phyloP scores from a whole-genome alignment of 2,797 vertebrate genomes.

The Yasuhikotakia modesta region DNA sequence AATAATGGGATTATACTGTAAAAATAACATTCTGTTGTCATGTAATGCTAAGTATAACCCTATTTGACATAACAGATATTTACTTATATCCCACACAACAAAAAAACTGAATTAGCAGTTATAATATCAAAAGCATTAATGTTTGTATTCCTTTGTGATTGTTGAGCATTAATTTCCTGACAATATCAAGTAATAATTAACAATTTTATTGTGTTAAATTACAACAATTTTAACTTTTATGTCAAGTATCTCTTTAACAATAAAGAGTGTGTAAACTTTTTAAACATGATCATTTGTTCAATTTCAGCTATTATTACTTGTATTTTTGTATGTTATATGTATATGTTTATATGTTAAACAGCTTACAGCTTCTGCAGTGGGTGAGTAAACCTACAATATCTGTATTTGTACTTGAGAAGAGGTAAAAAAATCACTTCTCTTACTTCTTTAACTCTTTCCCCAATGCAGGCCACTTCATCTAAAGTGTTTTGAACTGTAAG shows the following conservation, averaged over 20 bases:
- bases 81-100: too few species aligned
- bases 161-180: too few species aligned
- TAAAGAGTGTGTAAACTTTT: neutral
- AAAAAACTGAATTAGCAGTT: too few species aligned
- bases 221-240: neutral
- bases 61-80: too few species aligned
- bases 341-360: neutral
- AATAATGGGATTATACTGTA: too few species aligned
- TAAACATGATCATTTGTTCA: neutral
- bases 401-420: conserved; percentile 12
- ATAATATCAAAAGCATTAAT: too few species aligned
- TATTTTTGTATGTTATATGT: too few species aligned
- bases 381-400: neutral
- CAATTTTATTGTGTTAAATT: too few species aligned
- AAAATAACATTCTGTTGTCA: too few species aligned
- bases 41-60: too few species aligned
- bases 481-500: conserved; percentile 88
- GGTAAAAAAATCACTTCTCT: conserved; percentile 57
- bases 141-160: too few species aligned
- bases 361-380: neutral
- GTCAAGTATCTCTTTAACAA: neutral
- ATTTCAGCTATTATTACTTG: neutral
- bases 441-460: conserved; percentile 96
- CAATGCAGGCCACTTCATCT: conserved; percentile 88
- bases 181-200: too few species aligned